A percentile compares a stretch with the other conserved stretches of the same genome.
These are phyloP conservation scores for Tychaedon coryphoeus DNA, from an alignment of 2,113 vertebrate species.

Conservation along the genomic window DNA sequence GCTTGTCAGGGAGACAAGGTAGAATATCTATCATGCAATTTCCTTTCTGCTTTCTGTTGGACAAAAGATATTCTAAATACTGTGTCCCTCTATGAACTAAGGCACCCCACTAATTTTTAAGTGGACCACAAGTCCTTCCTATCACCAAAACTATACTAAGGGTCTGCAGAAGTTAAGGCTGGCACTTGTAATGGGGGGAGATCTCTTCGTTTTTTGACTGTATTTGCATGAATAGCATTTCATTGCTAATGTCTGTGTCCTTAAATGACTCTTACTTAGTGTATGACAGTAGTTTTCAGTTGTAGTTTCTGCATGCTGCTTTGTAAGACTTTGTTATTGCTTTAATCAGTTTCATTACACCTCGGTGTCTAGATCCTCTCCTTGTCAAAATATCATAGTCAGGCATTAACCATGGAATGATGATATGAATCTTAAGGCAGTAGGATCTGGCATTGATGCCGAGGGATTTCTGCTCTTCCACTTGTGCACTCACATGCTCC, in stretches of 20 bases:
- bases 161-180: neutral
- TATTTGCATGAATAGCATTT: neutral
- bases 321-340: constrained; percentile 67
- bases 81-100: neutral
- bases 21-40: neutral
- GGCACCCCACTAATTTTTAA: neutral
- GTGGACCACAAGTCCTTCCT: neutral
- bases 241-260: constrained; percentile 42
- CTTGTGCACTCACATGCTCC: neutral
- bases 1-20: neutral
- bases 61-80: neutral
- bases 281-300: constrained; percentile 57
- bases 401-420: constrained; percentile 61
- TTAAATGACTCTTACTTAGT: constrained; percentile 55
- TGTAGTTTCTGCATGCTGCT: constrained; percentile 58
- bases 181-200: neutral
- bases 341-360: constrained; percentile 69
- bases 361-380: constrained; percentile 60
- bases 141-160: neutral
- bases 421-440: constrained; percentile 60
- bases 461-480: constrained; percentile 49
- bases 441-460: constrained; percentile 49
- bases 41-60: neutral
- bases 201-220: neutral
- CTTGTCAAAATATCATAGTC: constrained; percentile 63